These are phyloP conservation scores for Pristiophorus japonicus DNA, from an alignment of 2,113 vertebrate species.

Conservation along the genomic window DNA sequence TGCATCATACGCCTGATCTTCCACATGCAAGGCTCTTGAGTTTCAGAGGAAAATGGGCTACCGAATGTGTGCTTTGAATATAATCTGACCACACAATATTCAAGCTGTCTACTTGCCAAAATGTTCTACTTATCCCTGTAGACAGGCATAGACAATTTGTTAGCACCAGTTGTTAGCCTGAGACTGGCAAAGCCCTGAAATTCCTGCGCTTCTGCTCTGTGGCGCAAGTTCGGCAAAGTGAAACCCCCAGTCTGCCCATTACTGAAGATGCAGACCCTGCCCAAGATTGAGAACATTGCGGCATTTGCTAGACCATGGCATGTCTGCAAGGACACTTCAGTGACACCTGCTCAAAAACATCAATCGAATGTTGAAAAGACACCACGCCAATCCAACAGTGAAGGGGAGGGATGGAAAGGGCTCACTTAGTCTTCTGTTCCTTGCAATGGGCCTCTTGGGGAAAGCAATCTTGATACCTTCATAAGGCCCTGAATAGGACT, in stretches of 20 bases:
- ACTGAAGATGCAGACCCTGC: background rate
- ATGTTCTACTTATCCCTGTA: too few species aligned
- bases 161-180: too few species aligned
- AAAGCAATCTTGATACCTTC: background rate
- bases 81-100: background rate
- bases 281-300: background rate
- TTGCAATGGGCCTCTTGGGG: background rate
- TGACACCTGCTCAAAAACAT: background rate
- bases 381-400: background rate
- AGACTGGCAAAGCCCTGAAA: too few species aligned
- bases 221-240: too few species aligned
- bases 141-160: too few species aligned
- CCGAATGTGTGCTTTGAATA: background rate
- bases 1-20: background rate
- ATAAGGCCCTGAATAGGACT: background rate
- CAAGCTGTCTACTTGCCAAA: too few species aligned
- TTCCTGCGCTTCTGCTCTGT: too few species aligned
- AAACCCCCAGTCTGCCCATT: background rate
- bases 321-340: background rate
- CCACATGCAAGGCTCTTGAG: background rate
- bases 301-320: background rate
- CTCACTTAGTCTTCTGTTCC: background rate
- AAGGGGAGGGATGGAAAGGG: background rate
- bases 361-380: background rate
- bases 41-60: background rate